Base-by-base conservation (phyloP, 2,113 vertebrate genomes). In the Laticauda laticaudata region DNA sequence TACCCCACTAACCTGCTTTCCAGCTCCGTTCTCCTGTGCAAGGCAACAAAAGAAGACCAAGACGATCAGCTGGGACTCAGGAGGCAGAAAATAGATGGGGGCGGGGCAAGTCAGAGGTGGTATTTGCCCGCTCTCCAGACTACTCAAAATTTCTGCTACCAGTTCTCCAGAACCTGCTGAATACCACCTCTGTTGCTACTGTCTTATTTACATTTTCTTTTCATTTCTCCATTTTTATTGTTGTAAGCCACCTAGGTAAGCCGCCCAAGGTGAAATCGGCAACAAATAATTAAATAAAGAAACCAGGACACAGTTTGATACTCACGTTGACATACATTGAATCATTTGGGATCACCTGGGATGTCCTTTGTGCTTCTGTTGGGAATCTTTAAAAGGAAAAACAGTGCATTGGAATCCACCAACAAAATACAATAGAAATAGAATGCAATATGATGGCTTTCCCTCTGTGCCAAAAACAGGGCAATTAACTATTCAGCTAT, bases 261-360 rank as follows among this genome's bases (percentile, higher is more conserved):
- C 34, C 34, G 29, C 29, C 5, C 29, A 34, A 69, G 29, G 14
- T 0, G 14, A 69, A 69, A 69, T 29, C 1, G 11, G 29, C 29
- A 69, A 12, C 11, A 29, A n/a, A 69, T 69, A 34, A 69, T 69
- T n/a, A 69, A n/a, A 34, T 29, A 69, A 18, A 69, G 12, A 69
- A 69, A 92, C 39, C 0, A 20, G 53, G 14, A 34, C 69, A 39
- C 14, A 59, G 0, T 51, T 93, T 0, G 45, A 92, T 97, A 98
- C 98, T 98, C 96, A 98, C 98, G 56, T 96, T 98, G 93, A 93
- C 92, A 0, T 98, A 98, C 0, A 21, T 90, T 10, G 94, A 95
- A 56, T 90, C 95, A 88, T 95, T 93, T 89, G 94, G 87, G 86
- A 90, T 81, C 94, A 92, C 95, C 45, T 93, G 96, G 91, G 88